Evolutionary conservation across 2,888 invertebrate species (phyloP), one percentile per base, ranked within the genome.

Genomic region (Itoplectis maculator): DNA sequence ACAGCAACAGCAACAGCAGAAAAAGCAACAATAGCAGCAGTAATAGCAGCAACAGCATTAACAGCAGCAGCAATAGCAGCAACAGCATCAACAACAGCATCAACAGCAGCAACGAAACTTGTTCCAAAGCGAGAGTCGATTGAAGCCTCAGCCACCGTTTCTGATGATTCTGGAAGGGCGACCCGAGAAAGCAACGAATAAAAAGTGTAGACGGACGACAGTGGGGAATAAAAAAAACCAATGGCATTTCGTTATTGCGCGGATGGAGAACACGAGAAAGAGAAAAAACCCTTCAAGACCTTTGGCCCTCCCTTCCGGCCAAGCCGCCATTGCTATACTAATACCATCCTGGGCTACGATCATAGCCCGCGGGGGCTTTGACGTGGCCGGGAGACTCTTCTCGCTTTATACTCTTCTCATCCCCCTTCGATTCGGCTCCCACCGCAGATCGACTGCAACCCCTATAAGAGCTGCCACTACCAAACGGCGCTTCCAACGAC

Each of bases 171-270:
- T 79, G 83, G 82, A 86, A 80, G 80, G 82, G 79, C 84, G 83
- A 82, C 61, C 76, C 66, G 79, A 72, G 76, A 75, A 78, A 75
- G 74, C 81, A 82, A 79, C 79, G 61, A 68, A 83, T 73, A 59
- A 65, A 74, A 78, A 81, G 75, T 37, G 29, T 37, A 42, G 42
- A 37, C n/a, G 45, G 49, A 77, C 11, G 74, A 56, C 68, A 79
- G 70, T 56, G 66, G 65, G 35, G 73, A n/a, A 13, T n/a, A 72
- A 76, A 82, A 69, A 87, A 88, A 88, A 86, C 90, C 89, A 88
- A 88, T 89, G 90, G 91, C 88, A 90, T 91, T 90, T 88, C 89
- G 89, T 91, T 91, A 91, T 90, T 91, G 89, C 89, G 82, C 85
- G 86, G 61, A 65, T 72, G 73, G 79, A 81, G 76, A 73, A 83